Conservation (phyloP, 2,888 invertebrate species). For the Pristionchus fissidentatus region DNA sequence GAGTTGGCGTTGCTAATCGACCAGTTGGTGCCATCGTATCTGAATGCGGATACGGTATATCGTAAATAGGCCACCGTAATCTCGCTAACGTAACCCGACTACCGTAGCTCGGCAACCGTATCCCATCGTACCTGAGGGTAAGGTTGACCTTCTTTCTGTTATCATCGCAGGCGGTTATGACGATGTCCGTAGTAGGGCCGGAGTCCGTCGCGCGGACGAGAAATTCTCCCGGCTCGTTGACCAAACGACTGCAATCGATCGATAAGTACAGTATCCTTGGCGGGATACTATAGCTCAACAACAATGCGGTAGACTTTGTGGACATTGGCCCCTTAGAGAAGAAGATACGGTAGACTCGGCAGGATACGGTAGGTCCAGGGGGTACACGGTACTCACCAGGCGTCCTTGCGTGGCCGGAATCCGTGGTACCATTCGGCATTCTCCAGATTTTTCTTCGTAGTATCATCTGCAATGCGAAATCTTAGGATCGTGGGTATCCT, state of each 20-base stretch:
- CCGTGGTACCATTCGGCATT: constrained; percentile 62
- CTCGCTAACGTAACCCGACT: neutral
- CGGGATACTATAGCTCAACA: too few species aligned
- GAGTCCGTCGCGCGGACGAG: constrained; percentile 62
- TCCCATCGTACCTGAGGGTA: constrained; percentile 39
- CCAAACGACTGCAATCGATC: constrained; percentile 48
- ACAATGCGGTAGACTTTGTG: too few species aligned
- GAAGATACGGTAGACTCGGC: too few species aligned
- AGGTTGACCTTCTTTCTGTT: constrained; percentile 54
- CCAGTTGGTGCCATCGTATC: neutral
- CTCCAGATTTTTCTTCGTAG: constrained; percentile 51
- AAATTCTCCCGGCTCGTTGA: constrained; percentile 59
- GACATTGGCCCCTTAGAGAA: too few species aligned
- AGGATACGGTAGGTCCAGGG: neutral
- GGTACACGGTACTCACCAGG: constrained; percentile 56
- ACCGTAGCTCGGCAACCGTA: neutral
- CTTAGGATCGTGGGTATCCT: too few species aligned
- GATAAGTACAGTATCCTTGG: too few species aligned
- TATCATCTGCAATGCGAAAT: constrained; percentile 7
- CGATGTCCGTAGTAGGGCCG: constrained; percentile 50
- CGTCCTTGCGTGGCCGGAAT: constrained; percentile 57
- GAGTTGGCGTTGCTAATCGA: neutral
- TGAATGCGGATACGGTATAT: neutral
- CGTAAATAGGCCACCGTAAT: neutral
- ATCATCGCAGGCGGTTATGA: constrained; percentile 52